Percentiles rank a stretch among this genome's conserved stretches.
Evolutionary conservation across 1,140 invertebrate genomes (phyloP).

Genomic region (Drosophila kepulauana): DNA sequence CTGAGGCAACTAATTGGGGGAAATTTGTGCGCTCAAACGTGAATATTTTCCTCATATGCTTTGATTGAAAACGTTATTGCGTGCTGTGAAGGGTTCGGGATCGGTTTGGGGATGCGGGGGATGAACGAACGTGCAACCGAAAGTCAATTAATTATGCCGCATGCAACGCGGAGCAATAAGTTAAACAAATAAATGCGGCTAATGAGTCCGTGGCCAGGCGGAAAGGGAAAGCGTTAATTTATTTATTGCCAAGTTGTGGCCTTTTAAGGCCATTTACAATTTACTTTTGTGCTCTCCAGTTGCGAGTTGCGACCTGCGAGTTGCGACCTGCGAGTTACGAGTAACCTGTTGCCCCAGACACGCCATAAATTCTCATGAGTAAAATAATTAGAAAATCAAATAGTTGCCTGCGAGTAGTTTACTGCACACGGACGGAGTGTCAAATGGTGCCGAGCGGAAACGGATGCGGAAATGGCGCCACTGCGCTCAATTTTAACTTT

Average conservation of each 20-base stretch:
- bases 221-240: constrained; percentile 54
- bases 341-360: constrained; percentile 67
- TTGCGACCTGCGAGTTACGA: constrained; percentile 35
- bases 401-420: constrained; percentile 20
- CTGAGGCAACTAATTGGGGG: constrained; percentile 9
- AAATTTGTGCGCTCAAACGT: constrained; percentile 16
- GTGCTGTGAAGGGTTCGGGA: constrained; percentile 4
- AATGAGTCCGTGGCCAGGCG: constrained; percentile 49
- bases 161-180: constrained; percentile 48
- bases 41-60: constrained; percentile 8
- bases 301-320: constrained; percentile 41
- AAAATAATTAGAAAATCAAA: constrained; percentile 83
- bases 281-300: not conserved
- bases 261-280: constrained; percentile 28
- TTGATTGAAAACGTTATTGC: not conserved
- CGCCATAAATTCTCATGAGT: constrained; percentile 77
- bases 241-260: constrained; percentile 50
- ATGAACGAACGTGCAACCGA: not conserved
- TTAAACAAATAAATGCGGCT: constrained; percentile 64
- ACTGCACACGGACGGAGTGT: not conserved
- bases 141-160: constrained; percentile 48
- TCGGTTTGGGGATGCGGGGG: not conserved
- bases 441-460: constrained; percentile 43
- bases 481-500: constrained; percentile 59
- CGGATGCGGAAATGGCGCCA: constrained; percentile 59